Evolutionary conservation across 2,113 vertebrate genomes (phyloP), one percentile per base, ranked within the genome.

Genomic region (Microcebus lehilahytsara): DNA sequence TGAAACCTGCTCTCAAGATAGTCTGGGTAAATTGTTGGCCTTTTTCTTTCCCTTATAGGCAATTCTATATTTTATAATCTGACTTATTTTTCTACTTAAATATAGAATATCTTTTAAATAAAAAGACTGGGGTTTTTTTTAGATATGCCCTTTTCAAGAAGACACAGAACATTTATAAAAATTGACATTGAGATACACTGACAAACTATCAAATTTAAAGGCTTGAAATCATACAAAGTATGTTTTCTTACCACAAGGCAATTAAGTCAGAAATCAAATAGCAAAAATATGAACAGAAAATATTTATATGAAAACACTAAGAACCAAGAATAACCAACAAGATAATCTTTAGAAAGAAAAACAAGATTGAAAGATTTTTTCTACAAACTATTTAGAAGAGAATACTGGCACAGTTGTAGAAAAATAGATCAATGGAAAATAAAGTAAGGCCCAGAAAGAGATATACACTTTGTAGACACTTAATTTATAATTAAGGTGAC

Each of bases 301-400:
- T 78, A 86, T 62, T 92, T 91, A 86, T n/a, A 91, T 25, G 66
- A 27, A 86, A 96, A 96, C 32, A 91, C 6, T 62, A 93, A 88
- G 14, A 27, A 71, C 51, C 53, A 91, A 72, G 25, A 87, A 71
- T 64, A 91, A 74, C 32, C 9, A 75, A 85, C 67, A 89, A 53
- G 5, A 66, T 37, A 67, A 66, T 25, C 25, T 62, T 95, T 81
- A 66, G 62, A 46, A 78, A 85, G 22, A 95, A 95, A 94, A 85
- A 64, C 34, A 89, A 88, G 78, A 96, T 20, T 10, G 4, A 80
- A 93, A 91, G 9, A 46, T 77, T 86, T 89, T 46, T 16, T 66
- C 11, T 85, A 66, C 34, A 30, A 19, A 1, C 8, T 87, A 71
- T 87, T 88, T 92, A 94, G 64, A 86, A 95, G 0, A 79, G 27